Evolutionary conservation across 2,113 vertebrate species (phyloP).

Genomic region (Elephas maximus): DNA sequence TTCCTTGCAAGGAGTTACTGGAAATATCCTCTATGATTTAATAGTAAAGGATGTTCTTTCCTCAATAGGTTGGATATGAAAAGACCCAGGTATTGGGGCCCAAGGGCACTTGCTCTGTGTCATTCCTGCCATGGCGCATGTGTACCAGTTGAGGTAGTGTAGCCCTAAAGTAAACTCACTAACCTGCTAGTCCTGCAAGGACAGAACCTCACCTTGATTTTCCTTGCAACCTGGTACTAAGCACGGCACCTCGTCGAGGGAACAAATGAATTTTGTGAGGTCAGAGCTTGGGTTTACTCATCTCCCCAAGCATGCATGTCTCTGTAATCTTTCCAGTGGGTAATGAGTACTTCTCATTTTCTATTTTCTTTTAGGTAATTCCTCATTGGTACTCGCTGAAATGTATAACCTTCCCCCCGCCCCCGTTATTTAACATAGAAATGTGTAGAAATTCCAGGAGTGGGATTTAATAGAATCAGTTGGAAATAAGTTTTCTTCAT

Average conservation of each 20-base stretch:
- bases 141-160: accelerated
- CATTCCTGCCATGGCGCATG: accelerated
- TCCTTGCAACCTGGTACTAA: neutral
- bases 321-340: neutral
- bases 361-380: neutral
- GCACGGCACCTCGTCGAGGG: no score
- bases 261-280: neutral
- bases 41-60: neutral
- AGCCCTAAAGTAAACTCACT: neutral
- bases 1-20: neutral
- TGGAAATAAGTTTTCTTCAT: conserved; percentile 6
- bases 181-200: neutral
- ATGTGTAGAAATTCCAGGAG: conserved; percentile 15
- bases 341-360: neutral
- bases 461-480: conserved; percentile 24
- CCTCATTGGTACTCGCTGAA: neutral
- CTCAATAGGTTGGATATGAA: neutral
- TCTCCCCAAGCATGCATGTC: neutral
- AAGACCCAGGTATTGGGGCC: neutral
- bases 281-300: neutral
- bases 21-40: neutral
- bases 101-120: neutral
- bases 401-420: neutral
- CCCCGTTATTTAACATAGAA: neutral
- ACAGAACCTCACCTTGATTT: neutral